Conservation (phyloP, 2,797 vertebrate genomes). For the Varecia variegata region DNA sequence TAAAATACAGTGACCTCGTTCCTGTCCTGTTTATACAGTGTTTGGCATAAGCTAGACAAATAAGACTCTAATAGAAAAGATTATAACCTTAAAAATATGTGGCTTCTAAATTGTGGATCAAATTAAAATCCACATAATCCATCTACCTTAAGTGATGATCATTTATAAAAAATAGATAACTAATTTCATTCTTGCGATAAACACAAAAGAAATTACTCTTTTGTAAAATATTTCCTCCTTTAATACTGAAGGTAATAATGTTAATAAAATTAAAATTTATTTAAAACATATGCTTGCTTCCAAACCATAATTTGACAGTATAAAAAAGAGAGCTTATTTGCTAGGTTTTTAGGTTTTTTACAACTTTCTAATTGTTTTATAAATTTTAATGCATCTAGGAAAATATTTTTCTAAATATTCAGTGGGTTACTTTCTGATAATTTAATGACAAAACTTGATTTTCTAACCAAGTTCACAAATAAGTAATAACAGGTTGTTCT, state of each 20-base stretch:
- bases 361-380: background rate
- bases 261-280: background rate
- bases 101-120: background rate
- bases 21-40: background rate
- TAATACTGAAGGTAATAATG: background rate
- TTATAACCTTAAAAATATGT: background rate
- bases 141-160: background rate
- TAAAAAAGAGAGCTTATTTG: background rate
- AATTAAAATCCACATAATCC: conserved; percentile 5
- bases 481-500: background rate
- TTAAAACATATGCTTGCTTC: background rate
- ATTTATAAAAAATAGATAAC: background rate
- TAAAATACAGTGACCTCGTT: background rate
- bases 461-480: background rate
- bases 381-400: background rate
- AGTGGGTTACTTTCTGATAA: background rate
- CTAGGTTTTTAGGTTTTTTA: background rate
- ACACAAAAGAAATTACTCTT: background rate
- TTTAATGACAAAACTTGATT: background rate
- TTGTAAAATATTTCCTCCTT: background rate
- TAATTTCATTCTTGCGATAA: background rate
- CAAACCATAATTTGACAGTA: background rate
- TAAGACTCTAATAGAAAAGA: conserved; percentile 16
- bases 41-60: background rate
- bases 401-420: background rate